These are phyloP conservation scores for Liodrosophila aerea DNA, from an alignment of 2,888 invertebrate genomes.

Conservation along the genomic window DNA sequence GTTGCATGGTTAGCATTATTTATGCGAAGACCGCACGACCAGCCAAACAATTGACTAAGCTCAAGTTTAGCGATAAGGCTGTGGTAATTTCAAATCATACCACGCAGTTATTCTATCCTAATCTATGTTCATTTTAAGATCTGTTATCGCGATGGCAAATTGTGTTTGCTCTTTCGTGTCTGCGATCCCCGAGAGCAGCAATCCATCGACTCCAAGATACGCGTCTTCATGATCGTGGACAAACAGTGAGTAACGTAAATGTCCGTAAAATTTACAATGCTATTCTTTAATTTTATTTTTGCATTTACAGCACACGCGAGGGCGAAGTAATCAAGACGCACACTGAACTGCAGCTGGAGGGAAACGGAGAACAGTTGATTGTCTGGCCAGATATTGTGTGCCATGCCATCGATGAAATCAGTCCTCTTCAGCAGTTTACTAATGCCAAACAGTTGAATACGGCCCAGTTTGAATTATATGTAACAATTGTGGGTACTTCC, in stretches of 20 bases:
- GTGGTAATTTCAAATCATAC: conserved; percentile 82
- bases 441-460: conserved; percentile 88
- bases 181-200: conserved; percentile 91
- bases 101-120: background rate
- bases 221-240: conserved; percentile 84
- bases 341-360: conserved; percentile 86
- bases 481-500: conserved; percentile 91
- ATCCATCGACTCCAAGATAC: conserved; percentile 90
- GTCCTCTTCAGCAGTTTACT: conserved; percentile 91
- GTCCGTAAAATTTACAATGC: background rate
- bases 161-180: conserved; percentile 91
- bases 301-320: conserved; percentile 83
- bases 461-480: conserved; percentile 90
- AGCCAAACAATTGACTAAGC: conserved; percentile 88
- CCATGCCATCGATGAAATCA: conserved; percentile 89
- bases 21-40: conserved; percentile 92
- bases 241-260: conserved; percentile 65
- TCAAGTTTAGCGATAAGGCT: conserved; percentile 91
- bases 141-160: conserved; percentile 89
- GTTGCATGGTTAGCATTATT: conserved; percentile 85
- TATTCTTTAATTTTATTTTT: background rate
- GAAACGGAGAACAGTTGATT: conserved; percentile 86
- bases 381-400: conserved; percentile 95
- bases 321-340: conserved; percentile 90
- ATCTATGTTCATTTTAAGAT: conserved; percentile 83